phyloP scores from a whole-genome alignment of 1,140 invertebrate species.

The Drosophila seguyi region DNA sequence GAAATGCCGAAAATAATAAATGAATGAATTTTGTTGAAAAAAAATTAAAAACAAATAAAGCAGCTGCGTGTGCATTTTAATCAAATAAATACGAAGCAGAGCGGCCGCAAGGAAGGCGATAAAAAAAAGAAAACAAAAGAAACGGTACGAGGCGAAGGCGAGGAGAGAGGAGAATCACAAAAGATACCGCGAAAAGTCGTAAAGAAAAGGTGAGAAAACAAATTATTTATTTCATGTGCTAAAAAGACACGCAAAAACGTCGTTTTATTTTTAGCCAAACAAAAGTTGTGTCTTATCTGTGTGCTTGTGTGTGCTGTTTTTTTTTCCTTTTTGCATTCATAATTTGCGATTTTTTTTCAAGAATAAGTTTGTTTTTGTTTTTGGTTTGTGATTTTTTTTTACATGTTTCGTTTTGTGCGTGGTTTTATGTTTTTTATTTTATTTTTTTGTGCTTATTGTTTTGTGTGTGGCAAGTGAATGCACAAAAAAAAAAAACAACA shows the following conservation, averaged over 20 bases:
- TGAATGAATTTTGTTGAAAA: slow-evolving; percentile 40
- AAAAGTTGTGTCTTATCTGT: slow-evolving; percentile 60
- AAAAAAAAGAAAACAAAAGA: slow-evolving; percentile 28
- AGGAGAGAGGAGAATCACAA: slow-evolving; percentile 6
- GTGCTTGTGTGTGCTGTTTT: slow-evolving; percentile 32
- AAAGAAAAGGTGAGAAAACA: slow-evolving; percentile 76
- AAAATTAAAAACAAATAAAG: slow-evolving; percentile 8
- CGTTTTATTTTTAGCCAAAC: slow-evolving; percentile 63
- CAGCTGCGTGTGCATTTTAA: slow-evolving; percentile 33
- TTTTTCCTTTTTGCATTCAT: slow-evolving; percentile 39
- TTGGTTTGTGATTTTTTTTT: slow-evolving; percentile 27
- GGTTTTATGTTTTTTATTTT: slow-evolving; percentile 18
- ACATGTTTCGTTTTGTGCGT: slow-evolving; percentile 35
- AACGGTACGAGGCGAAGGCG: slow-evolving; percentile 6
- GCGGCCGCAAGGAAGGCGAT: slow-evolving; percentile 18
- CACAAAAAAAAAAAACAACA: slow-evolving; percentile 28
- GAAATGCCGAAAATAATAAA: slow-evolving; percentile 30
- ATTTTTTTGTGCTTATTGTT: slow-evolving; percentile 29
- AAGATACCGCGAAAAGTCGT: slow-evolving; percentile 52
- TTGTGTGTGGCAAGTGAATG: slow-evolving; percentile 43
- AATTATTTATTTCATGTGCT: slow-evolving; percentile 75
- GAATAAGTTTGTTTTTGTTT: slow-evolving; percentile 24
- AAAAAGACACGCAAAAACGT: slow-evolving; percentile 62
- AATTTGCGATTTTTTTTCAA: slow-evolving; percentile 25
- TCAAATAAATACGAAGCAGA: slow-evolving; percentile 31